Conservation (phyloP, 2,113 vertebrate species). For the Gorsachius goisagi region DNA sequence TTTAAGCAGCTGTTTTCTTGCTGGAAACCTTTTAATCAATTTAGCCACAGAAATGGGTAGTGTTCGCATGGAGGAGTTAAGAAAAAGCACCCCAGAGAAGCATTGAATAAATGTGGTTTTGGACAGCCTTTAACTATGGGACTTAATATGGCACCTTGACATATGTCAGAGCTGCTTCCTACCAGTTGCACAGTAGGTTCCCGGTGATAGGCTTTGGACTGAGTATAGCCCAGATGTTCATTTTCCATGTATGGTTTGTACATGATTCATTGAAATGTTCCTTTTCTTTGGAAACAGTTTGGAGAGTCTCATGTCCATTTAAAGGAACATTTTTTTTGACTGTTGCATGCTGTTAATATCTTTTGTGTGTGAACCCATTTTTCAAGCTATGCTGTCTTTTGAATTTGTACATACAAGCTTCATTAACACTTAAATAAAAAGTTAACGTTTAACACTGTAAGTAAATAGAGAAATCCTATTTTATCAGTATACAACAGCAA, state of each 20-base stretch:
- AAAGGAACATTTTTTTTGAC: not conserved
- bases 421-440: not conserved
- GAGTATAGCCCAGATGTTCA: not conserved
- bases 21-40: not conserved
- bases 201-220: not conserved
- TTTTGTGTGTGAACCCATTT: not conserved
- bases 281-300: not conserved
- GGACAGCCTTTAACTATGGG: not conserved
- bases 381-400: not conserved
- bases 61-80: not conserved
- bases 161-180: not conserved
- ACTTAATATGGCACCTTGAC: not conserved
- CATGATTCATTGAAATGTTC: not conserved
- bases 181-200: not conserved
- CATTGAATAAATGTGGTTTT: not conserved
- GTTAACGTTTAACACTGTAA: not conserved
- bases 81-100: not conserved
- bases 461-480: not conserved
- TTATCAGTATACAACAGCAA: not conserved
- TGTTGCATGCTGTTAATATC: not conserved
- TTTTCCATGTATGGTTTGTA: not conserved
- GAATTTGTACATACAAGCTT: not conserved
- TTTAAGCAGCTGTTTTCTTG: not conserved
- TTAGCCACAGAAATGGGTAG: not conserved
- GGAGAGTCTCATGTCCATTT: not conserved